These are phyloP conservation scores for Bagarius yarrelli DNA, from an alignment of 2,113 vertebrate genomes.

Conservation along the genomic window DNA sequence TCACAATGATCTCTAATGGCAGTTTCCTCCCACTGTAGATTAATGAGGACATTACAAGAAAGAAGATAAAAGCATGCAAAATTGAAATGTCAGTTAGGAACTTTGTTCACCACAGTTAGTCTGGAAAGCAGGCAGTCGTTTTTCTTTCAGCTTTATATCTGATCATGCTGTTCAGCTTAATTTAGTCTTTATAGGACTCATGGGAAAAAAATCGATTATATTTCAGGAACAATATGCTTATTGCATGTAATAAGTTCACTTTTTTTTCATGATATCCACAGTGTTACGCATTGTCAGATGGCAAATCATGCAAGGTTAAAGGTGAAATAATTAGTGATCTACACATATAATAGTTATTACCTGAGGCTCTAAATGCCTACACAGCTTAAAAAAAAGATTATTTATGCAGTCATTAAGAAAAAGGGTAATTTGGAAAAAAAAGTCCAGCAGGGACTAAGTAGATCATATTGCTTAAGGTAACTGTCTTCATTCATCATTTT, in stretches of 20 bases:
- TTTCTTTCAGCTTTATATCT: neutral
- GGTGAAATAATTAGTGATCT: neutral
- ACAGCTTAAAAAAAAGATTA: neutral
- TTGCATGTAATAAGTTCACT: neutral
- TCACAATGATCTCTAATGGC: neutral
- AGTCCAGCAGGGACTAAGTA: conserved; percentile 3
- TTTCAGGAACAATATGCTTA: neutral
- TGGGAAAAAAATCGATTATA: neutral
- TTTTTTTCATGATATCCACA: neutral
- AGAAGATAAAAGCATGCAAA: neutral
- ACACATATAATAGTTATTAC: neutral
- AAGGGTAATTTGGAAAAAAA: conserved; percentile 19
- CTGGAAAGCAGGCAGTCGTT: neutral
- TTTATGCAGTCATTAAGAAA: neutral
- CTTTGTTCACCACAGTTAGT: neutral
- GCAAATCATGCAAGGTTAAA: neutral
- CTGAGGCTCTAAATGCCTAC: neutral
- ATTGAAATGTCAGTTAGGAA: neutral
- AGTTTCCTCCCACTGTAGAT: conserved; percentile 8
- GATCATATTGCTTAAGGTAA: conserved; percentile 23
- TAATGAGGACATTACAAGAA: conserved; percentile 10
- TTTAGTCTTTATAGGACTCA: neutral
- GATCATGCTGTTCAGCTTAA: neutral
- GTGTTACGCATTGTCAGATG: neutral
- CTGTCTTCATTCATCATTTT: conserved; percentile 15